Percentiles rank a stretch among this genome's conserved stretches.
Evolutionary conservation across 2,113 vertebrate genomes (phyloP).

Genomic region (Paracanthobrama guichenoti): DNA sequence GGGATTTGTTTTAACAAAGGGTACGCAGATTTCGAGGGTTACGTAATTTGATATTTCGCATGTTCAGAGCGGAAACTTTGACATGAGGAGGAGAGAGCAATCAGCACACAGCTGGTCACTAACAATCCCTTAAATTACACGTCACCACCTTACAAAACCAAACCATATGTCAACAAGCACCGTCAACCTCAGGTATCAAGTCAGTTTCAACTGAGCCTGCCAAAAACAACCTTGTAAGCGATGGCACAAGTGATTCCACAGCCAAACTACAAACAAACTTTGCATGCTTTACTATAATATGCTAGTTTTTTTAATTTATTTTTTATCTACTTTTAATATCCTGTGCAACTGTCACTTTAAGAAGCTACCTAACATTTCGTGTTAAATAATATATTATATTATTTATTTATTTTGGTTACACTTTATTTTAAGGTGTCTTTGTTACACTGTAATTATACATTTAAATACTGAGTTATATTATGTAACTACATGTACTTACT

Average conservation of each 20-base stretch:
- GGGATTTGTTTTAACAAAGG: neutral
- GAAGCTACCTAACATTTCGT: neutral
- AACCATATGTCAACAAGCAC: slow-evolving; percentile 7
- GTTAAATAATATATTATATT: neutral
- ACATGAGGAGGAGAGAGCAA: slow-evolving; percentile 5
- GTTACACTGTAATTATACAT: too few relatives aligned
- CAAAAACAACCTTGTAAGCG: neutral
- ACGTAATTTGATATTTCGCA: slow-evolving; percentile 35
- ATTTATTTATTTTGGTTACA: too few relatives aligned
- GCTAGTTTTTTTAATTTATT: too few relatives aligned
- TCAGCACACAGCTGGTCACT: slow-evolving; percentile 28
- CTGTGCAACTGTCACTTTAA: neutral
- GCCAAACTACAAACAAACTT: neutral
- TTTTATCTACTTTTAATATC: too few relatives aligned
- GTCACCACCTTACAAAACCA: neutral
- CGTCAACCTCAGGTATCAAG: neutral
- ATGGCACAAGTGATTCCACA: neutral
- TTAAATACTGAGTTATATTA: too few relatives aligned
- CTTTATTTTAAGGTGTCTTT: too few relatives aligned
- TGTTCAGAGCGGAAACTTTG: slow-evolving; percentile 32
- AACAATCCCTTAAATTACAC: slow-evolving; percentile 32
- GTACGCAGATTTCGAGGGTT: slow-evolving; percentile 3
- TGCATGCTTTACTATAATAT: too few relatives aligned
- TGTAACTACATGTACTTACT: too few relatives aligned
- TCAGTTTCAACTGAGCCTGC: neutral